A percentile compares a stretch with the other conserved stretches of the same genome.
phyloP scores from a whole-genome alignment of 2,113 vertebrate genomes.

The Tamias sibiricus region DNA sequence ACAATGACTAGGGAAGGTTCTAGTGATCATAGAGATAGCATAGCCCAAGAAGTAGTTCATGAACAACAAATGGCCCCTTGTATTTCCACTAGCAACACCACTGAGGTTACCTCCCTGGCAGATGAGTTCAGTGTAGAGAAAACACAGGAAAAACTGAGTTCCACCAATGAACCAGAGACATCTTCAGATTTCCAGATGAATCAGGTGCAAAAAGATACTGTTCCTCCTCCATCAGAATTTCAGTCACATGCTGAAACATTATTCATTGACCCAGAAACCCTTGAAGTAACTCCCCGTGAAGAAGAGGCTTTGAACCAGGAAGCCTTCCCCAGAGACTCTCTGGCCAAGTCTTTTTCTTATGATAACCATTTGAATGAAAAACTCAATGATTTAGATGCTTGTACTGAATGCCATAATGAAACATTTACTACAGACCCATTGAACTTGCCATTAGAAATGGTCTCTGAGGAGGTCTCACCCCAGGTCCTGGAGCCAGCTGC shows the following conservation, averaged over 20 bases:
- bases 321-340: slow-evolving; percentile 17
- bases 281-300: not conserved
- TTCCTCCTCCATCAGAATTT: slow-evolving; percentile 35
- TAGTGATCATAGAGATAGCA: slow-evolving; percentile 48
- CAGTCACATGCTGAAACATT: slow-evolving; percentile 51
- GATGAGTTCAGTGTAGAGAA: slow-evolving; percentile 17
- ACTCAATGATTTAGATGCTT: slow-evolving; percentile 62
- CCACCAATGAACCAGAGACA: not conserved
- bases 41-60: slow-evolving; percentile 69
- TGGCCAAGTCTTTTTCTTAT: not conserved
- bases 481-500: slow-evolving; percentile 22
- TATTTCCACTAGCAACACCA: not conserved
- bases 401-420: slow-evolving; percentile 56
- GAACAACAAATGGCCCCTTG: slow-evolving; percentile 54
- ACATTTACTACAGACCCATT: slow-evolving; percentile 55
- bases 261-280: not conserved
- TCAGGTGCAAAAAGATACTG: slow-evolving; percentile 47
- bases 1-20: slow-evolving; percentile 11
- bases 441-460: slow-evolving; percentile 59
- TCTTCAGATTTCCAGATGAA: slow-evolving; percentile 50
- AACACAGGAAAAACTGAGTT: not conserved
- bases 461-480: slow-evolving; percentile 32
- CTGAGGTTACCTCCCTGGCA: not conserved
- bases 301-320: slow-evolving; percentile 65
- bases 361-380: slow-evolving; percentile 49